Conservation (phyloP, 2,888 invertebrate species). For the Ditula angustiorana region DNA sequence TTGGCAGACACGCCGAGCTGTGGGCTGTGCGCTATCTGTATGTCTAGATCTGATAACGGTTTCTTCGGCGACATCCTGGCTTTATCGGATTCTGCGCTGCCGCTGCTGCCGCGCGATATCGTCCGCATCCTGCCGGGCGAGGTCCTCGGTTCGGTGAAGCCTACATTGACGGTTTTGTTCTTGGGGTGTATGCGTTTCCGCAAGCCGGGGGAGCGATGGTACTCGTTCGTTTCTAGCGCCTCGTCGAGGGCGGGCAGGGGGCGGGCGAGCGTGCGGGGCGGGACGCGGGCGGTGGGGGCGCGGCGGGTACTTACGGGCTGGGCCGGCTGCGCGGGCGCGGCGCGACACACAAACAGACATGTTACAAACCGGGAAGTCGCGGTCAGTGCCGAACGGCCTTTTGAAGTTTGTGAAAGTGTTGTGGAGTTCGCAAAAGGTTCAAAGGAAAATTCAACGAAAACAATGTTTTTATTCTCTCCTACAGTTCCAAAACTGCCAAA, state of each 20-base stretch:
- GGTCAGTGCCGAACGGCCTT: no score
- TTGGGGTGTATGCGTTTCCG: conserved; percentile 39
- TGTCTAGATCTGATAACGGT: conserved; percentile 59
- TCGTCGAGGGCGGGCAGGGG: conserved; percentile 39
- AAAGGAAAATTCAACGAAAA: no score
- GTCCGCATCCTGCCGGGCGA: conserved; percentile 28
- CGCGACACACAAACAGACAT: conserved; percentile 27
- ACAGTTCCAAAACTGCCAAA: no score
- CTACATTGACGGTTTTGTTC: conserved; percentile 32
- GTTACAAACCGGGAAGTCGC: no score
- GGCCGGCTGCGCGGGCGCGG: conserved; percentile 28
- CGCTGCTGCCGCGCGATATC: conserved; percentile 24
- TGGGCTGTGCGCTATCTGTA: conserved; percentile 55
- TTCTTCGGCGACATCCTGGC: conserved; percentile 11
- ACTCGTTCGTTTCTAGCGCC: conserved; percentile 29
- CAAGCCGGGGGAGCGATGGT: conserved; percentile 36
- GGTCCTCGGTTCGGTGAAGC: conserved; percentile 15
- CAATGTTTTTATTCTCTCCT: no score
- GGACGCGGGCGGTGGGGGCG: conserved; percentile 41
- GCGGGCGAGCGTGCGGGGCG: conserved; percentile 44
- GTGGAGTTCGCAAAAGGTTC: no score
- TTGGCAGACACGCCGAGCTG: conserved; percentile 18
- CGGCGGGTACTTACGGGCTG: conserved; percentile 38
- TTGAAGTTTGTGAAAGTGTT: no score
- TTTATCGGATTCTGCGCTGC: conserved; percentile 12